Conservation (phyloP, 2,113 vertebrate species). For the Phyllopteryx taeniolatus region DNA sequence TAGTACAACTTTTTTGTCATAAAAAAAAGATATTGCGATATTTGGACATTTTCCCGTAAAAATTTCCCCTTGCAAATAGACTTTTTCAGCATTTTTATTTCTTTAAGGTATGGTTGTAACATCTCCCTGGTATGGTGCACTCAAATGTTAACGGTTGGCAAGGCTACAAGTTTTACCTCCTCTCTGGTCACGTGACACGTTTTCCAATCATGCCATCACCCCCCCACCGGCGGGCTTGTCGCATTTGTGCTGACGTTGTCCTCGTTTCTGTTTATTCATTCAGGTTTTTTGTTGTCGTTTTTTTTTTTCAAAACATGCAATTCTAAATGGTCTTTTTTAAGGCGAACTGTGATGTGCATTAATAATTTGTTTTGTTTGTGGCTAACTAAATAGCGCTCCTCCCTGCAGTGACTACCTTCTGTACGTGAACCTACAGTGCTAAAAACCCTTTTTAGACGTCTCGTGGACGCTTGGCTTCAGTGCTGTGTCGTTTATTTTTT, state of each 20-base stretch:
- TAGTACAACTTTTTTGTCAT: too few species aligned
- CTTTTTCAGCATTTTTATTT: too few species aligned
- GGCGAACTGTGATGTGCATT: constrained; percentile 83
- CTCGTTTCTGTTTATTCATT: constrained; percentile 47
- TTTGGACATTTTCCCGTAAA: too few species aligned
- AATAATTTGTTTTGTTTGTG: constrained; percentile 61
- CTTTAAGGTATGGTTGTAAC: too few species aligned
- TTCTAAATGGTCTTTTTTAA: constrained; percentile 65
- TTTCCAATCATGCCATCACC: background rate
- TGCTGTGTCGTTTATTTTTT: constrained; percentile 86
- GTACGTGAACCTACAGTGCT: constrained; percentile 88
- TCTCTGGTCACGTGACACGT: background rate
- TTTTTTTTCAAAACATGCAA: constrained; percentile 55
- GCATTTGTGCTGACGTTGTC: background rate
- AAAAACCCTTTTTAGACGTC: constrained; percentile 83
- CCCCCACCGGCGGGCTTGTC: constrained; percentile 30
- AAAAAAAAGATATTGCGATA: too few species aligned
- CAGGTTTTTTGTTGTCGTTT: constrained; percentile 50
- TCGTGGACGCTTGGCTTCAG: constrained; percentile 90
- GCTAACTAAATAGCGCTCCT: constrained; percentile 74
- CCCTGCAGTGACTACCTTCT: constrained; percentile 79
- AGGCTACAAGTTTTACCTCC: constrained; percentile 5
- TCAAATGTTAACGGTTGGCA: constrained; percentile 58
- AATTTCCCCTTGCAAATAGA: too few species aligned
- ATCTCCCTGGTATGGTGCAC: constrained; percentile 33